These are phyloP conservation scores for Eristalis pertinax DNA, from an alignment of 2,888 invertebrate genomes.

Conservation along the genomic window DNA sequence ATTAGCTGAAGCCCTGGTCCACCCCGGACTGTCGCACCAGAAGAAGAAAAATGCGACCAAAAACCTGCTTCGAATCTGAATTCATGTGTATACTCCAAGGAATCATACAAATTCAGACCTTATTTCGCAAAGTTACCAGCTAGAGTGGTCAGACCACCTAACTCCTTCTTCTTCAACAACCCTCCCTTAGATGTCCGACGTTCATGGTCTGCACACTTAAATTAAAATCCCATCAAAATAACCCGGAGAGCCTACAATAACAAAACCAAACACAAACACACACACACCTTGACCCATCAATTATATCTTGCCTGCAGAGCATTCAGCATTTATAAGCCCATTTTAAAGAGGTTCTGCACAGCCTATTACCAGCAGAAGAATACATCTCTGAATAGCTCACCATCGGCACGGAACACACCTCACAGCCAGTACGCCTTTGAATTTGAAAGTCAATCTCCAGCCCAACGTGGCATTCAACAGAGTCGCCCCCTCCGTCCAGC, in stretches of 20 bases:
- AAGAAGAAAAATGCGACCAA: too few relatives aligned
- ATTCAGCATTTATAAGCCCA: background rate
- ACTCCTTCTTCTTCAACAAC: too few relatives aligned
- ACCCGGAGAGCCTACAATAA: background rate
- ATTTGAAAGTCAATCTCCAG: conserved; percentile 52
- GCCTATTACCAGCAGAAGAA: background rate
- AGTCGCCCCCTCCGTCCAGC: conserved; percentile 27
- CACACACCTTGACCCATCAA: background rate
- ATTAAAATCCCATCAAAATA: background rate
- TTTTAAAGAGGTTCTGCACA: background rate
- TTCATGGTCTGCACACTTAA: background rate
- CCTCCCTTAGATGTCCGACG: background rate
- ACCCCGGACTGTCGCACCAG: too few relatives aligned
- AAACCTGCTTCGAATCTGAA: too few relatives aligned
- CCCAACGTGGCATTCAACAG: conserved; percentile 27
- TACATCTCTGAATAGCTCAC: background rate
- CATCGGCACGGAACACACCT: conserved; percentile 6
- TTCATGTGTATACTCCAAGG: too few relatives aligned
- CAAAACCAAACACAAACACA: background rate
- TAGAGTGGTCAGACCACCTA: too few relatives aligned
- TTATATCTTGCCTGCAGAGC: background rate
- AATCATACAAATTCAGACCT: too few relatives aligned
- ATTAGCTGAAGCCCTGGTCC: too few relatives aligned
- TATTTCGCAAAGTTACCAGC: too few relatives aligned
- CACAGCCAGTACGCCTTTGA: conserved; percentile 14